These are phyloP conservation scores for Lerista edwardsae DNA, from an alignment of 2,797 vertebrate genomes.

Conservation along the genomic window DNA sequence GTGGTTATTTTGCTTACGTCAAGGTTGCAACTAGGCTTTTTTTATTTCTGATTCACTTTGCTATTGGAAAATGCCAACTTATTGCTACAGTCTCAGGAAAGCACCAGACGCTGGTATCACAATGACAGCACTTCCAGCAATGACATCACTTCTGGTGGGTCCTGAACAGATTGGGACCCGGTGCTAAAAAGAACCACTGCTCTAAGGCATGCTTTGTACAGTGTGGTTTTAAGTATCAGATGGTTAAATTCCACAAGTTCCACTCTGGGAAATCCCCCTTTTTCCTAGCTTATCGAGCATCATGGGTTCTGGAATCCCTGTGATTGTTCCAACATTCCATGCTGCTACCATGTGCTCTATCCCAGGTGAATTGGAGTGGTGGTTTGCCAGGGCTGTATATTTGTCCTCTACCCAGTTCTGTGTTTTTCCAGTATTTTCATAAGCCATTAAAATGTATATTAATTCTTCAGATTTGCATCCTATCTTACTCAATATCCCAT, in stretches of 20 bases:
- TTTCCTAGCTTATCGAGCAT: background rate
- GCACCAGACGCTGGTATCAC: too few relatives aligned
- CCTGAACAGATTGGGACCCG: too few relatives aligned
- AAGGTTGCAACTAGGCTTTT: too few relatives aligned
- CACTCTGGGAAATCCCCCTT: background rate
- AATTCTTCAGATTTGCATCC: too few relatives aligned
- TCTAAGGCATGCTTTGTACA: too few relatives aligned
- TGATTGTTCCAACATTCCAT: background rate
- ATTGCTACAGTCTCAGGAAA: too few relatives aligned
- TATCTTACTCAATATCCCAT: background rate
- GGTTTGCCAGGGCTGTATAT: slow-evolving; percentile 41
- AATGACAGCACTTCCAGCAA: too few relatives aligned
- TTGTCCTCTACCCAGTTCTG: background rate
- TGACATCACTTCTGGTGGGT: too few relatives aligned
- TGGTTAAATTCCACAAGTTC: slow-evolving; percentile 45
- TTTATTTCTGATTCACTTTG: too few relatives aligned
- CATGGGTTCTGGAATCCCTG: slow-evolving; percentile 18
- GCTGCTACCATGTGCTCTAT: background rate
- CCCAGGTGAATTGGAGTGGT: background rate
- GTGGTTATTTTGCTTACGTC: too few relatives aligned
- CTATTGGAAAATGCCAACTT: too few relatives aligned
- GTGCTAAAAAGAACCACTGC: too few relatives aligned
- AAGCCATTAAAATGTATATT: background rate
- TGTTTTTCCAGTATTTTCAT: background rate
- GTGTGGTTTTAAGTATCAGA: background rate